phyloP scores from a whole-genome alignment of 2,113 vertebrate species.

The Eulacestoma nigropectus region DNA sequence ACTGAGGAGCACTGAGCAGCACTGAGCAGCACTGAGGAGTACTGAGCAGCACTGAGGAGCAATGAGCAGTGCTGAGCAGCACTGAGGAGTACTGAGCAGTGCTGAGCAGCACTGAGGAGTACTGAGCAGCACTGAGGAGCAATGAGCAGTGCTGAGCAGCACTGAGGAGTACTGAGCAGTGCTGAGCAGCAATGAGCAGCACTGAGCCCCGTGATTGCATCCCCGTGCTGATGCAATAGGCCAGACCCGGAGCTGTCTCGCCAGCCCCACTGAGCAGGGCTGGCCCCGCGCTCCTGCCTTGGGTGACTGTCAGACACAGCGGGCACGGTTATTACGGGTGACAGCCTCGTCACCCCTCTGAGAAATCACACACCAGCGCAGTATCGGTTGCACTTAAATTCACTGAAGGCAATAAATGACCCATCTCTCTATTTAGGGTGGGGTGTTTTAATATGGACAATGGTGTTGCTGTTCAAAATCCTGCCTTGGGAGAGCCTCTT shows the following conservation, averaged over 20 bases:
- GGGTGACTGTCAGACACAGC: slow-evolving; percentile 6
- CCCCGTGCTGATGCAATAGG: neutral
- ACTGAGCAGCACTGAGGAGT: rapidly evolving
- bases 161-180: neutral
- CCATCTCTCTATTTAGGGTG: neutral
- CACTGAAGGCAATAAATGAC: neutral
- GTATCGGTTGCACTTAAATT: neutral
- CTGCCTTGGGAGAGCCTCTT: neutral
- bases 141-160: rapidly evolving
- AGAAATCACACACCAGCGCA: neutral
- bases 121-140: neutral
- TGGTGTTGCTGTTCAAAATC: neutral
- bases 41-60: rapidly evolving
- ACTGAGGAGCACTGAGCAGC: rapidly evolving
- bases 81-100: rapidly evolving
- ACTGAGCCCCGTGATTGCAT: neutral
- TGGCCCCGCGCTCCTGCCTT: neutral
- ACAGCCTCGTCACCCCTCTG: slow-evolving; percentile 27
- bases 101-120: rapidly evolving
- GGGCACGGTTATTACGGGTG: neutral
- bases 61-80: rapidly evolving
- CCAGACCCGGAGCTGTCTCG: neutral
- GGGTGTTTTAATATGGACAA: neutral
- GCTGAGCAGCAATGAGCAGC: rapidly evolving
- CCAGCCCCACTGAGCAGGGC: neutral